Evolutionary conservation across 64 coral and sea anemone genomes (phyloP), one percentile per base, ranked within the genome.

Genomic region (Montipora foliosa): DNA sequence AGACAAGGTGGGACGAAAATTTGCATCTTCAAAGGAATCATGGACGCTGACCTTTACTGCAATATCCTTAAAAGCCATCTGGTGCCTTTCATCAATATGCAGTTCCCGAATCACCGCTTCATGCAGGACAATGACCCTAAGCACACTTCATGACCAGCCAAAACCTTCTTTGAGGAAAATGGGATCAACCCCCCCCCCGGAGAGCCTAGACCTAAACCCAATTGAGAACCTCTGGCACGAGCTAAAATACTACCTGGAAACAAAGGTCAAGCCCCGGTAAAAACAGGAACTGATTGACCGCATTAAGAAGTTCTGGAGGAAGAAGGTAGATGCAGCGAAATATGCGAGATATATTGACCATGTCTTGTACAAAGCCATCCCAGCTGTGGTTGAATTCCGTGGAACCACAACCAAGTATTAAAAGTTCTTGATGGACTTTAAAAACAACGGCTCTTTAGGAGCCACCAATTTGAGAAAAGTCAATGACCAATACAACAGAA

Each of bases 211-310:
- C 44, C 45, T 88, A 14, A 88, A 75, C 50, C 88, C 88, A 20
- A 89, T 89, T 11, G 74, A 79, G 22, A 88, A 88, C 68, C 48
- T 78, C 22, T 78, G 87, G 87, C 74, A 89, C 60, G 73, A 77
- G 87, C 44, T 89, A 6, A 89, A 89, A n/a, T 62, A 16, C 6
- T 60, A 44, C 48, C 74, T 89, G 20, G 44, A 75, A 78, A 66
- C 44, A 22, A 37, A 51, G 19, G 87, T 89, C 60, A 89, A 89
- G 57, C 87, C 87, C 11, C 14, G 19, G 4, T 60, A 1, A 1
- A 88, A 88, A 58, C 49, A 89, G 6, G 88, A 89, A 66, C 87
- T 89, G 15, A 47, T 79, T 78, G 49, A 79, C 1, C 74, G 74
- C 51, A 89, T 89, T 29, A 49, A 77, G 72, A 57, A 75, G 60